Base-by-base conservation (phyloP, 2,113 vertebrate species). In the Notarius quadriscutis region DNA sequence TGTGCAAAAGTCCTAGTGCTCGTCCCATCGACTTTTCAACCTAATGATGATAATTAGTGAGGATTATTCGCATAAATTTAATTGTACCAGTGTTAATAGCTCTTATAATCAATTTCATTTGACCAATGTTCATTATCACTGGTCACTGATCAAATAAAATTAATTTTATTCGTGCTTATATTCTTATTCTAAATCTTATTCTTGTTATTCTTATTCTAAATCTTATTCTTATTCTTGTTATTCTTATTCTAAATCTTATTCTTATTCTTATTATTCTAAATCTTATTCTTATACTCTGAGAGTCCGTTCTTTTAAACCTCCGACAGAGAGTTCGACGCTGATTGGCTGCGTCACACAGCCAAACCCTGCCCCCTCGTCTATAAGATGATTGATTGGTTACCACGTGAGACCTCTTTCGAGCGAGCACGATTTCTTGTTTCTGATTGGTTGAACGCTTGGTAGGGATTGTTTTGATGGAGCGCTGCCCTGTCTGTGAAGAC, bases 401-500 rank as follows among this genome's bases (percentile, higher is more conserved):
- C 0, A 27, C 1, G 1, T 30, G 27, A 2, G 17, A 41, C 34
- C 34, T 41, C 34, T 41, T 41, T 41, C 41, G 41, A 10, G n/a
- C 53, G 14, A 30, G 77, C 27, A 18, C 17, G 18, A 20, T 0
- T 80, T 22, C 51, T 71, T 27, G 18, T 57, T n/a, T 22, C 17
- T 57, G 83, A 84, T 72, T 84, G 83, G 83, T 65, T 84, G 34
- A 85, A 91, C 22, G 58, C 88, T 80, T 93, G 93, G 92, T 93
- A 92, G 92, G 93, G 93, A 94, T 94, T 96, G 95, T 95, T 96
- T 93, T 95, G 94, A 94, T 94, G 92, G 88, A 92, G 94, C 67
- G 14, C 3, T 58, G 1, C 58, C 58, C 20, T 51, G 89, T 86
- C 78, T 91, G 87, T 71, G 90, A 72, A 67, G 79, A n/a, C 27